Evolutionary conservation across 2,113 vertebrate genomes (phyloP).

Genomic region (Platichthys stellatus): DNA sequence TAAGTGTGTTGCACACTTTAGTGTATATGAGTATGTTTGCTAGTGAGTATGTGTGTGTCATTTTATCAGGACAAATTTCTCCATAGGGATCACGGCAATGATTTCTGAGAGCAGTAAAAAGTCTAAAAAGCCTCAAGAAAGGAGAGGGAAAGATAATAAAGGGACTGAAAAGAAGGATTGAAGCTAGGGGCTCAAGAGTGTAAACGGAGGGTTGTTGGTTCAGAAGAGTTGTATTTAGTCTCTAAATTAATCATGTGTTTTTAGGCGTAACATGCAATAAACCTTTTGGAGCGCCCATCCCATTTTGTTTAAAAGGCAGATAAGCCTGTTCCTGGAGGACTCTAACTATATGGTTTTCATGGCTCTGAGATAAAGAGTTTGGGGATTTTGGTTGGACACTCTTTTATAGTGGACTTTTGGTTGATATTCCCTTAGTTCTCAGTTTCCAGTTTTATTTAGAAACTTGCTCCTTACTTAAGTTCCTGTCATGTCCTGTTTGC

Average conservation of each 20-base stretch:
- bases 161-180: constrained; percentile 43
- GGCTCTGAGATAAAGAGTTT: no score
- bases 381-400: no score
- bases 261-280: background rate
- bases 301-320: background rate
- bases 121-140: constrained; percentile 77
- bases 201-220: background rate
- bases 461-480: no score
- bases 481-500: no score
- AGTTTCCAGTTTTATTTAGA: no score
- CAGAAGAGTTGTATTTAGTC: background rate
- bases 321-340: background rate
- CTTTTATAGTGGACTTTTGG: no score
- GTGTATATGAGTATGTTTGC: constrained; percentile 60
- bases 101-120: constrained; percentile 78
- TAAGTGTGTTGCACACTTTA: constrained; percentile 21
- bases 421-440: no score
- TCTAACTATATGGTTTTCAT: background rate
- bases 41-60: constrained; percentile 75
- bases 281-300: background rate
- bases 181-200: constrained; percentile 12
- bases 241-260: background rate
- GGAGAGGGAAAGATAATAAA: constrained; percentile 64
- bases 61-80: constrained; percentile 86
- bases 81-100: constrained; percentile 73